phyloP scores from a whole-genome alignment of 2,113 vertebrate genomes.

The Dasyprocta punctata region DNA sequence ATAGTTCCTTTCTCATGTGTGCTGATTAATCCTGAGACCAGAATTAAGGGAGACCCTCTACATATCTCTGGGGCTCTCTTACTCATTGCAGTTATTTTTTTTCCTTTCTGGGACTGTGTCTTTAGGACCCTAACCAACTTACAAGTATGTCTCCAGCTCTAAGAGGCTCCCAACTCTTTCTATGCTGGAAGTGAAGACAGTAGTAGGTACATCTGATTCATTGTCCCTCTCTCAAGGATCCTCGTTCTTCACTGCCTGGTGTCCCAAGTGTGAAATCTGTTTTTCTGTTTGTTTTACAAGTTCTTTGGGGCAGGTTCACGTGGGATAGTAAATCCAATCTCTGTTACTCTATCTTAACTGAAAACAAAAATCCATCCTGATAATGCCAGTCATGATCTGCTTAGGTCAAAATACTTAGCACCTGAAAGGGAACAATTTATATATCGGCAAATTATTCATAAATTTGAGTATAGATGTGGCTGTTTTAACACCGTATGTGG shows the following conservation, averaged over 20 bases:
- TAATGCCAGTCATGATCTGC: background rate
- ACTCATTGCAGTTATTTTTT: background rate
- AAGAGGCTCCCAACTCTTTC: background rate
- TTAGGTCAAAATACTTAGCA: background rate
- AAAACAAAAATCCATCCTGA: conserved; percentile 37
- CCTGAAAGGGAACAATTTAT: background rate
- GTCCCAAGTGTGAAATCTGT: background rate
- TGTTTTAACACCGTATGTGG: background rate
- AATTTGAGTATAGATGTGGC: background rate
- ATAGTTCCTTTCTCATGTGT: background rate
- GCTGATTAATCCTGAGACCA: background rate
- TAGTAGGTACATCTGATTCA: background rate
- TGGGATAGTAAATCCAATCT: background rate
- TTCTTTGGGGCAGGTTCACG: background rate
- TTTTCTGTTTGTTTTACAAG: background rate
- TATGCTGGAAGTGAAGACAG: background rate
- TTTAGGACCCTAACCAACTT: background rate
- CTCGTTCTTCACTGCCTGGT: background rate
- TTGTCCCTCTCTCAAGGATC: background rate
- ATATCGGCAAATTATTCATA: background rate
- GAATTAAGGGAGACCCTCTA: background rate
- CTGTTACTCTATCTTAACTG: background rate
- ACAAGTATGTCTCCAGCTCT: background rate
- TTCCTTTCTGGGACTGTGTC: background rate
- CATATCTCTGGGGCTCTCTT: background rate